These are phyloP conservation scores for Hylyphantes graminicola DNA, from an alignment of 1,140 invertebrate genomes.

Conservation along the genomic window DNA sequence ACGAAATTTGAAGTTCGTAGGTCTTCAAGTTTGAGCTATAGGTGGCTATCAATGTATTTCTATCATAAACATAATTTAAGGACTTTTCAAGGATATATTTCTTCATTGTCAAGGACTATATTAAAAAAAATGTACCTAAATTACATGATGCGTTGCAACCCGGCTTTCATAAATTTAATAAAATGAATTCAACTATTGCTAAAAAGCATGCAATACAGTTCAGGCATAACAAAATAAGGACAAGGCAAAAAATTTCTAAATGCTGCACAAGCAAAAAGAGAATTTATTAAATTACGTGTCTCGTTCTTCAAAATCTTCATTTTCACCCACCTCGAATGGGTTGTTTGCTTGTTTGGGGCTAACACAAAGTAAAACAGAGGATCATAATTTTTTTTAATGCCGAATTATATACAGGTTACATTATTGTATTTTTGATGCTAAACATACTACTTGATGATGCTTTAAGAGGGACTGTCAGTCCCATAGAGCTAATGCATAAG, in stretches of 20 bases:
- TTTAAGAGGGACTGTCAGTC: too few species aligned
- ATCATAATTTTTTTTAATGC: background rate
- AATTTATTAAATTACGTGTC: slow-evolving; percentile 46
- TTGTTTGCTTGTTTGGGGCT: slow-evolving; percentile 52
- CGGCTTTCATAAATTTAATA: background rate
- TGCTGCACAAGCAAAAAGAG: slow-evolving; percentile 12
- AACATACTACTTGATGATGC: too few species aligned
- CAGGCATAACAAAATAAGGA: background rate
- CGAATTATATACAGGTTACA: background rate
- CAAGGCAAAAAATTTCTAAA: background rate
- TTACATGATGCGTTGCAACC: too few species aligned
- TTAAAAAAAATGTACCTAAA: too few species aligned
- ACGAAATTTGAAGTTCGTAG: too few species aligned
- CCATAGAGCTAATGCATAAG: too few species aligned
- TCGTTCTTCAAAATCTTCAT: slow-evolving; percentile 54
- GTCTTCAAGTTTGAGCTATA: too few species aligned
- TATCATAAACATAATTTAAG: too few species aligned
- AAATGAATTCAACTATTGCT: slow-evolving; percentile 5
- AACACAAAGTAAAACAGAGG: background rate
- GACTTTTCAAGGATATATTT: too few species aligned
- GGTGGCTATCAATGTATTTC: too few species aligned
- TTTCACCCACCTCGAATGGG: slow-evolving; percentile 54
- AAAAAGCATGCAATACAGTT: slow-evolving; percentile 20
- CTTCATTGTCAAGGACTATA: too few species aligned
- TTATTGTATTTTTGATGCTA: background rate